Percentiles rank a stretch among this genome's conserved stretches.
Conservation (phyloP, 2,797 vertebrate species). For the Muscicapa striata region DNA sequence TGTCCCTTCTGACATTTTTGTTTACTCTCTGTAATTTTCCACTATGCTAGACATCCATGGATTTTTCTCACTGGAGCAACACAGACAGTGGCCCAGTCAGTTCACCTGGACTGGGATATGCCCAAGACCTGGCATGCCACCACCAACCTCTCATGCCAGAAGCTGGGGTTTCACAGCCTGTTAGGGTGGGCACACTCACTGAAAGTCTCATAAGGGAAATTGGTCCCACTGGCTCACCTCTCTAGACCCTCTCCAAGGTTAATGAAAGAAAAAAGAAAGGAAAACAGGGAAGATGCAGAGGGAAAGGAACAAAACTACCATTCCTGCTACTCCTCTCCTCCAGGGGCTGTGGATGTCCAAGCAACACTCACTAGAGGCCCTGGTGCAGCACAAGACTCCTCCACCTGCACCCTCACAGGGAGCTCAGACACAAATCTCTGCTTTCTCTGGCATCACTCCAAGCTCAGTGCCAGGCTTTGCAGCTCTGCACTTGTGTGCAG, state of each 20-base stretch:
- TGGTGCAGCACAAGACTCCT: background rate
- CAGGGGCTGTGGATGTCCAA: background rate
- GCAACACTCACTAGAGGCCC: background rate
- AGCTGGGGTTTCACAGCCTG: background rate
- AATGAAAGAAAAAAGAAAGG: background rate
- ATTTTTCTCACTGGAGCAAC: background rate
- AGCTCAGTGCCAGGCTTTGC: background rate
- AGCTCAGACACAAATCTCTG: background rate
- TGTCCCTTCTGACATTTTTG: constrained; percentile 16
- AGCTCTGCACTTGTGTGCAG: background rate
- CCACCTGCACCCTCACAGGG: background rate
- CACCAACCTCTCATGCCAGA: background rate
- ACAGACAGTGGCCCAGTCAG: background rate
- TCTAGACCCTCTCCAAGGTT: background rate
- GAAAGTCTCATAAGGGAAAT: background rate
- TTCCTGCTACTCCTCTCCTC: background rate
- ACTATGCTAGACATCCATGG: background rate
- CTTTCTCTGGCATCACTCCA: background rate
- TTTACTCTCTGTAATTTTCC: constrained; percentile 57
- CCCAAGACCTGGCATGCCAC: background rate
- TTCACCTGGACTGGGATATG: background rate
- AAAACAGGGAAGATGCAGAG: background rate
- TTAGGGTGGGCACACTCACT: background rate
- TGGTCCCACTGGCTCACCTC: background rate
- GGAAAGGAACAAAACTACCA: background rate